Conservation (phyloP, 2,113 vertebrate species). For the Microtus montanus region DNA sequence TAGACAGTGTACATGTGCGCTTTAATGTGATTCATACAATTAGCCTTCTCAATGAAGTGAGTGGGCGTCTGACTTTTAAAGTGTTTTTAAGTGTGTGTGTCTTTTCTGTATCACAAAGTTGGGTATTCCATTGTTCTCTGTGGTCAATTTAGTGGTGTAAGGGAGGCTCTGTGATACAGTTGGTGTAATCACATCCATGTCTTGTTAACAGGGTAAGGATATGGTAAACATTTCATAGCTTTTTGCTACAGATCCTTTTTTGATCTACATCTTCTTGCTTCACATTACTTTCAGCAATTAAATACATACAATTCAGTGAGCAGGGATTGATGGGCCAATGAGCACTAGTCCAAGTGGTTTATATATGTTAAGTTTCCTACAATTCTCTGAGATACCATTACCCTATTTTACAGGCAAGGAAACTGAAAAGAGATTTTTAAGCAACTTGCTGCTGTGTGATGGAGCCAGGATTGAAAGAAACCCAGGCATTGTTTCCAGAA, state of each 20-base stretch:
- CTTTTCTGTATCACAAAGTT: neutral
- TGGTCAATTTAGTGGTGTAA: neutral
- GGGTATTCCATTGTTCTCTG: constrained; percentile 25
- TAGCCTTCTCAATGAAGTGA: neutral
- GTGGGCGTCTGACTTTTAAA: neutral
- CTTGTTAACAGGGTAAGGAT: neutral
- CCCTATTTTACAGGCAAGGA: constrained; percentile 9
- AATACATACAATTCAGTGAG: neutral
- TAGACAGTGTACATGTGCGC: neutral
- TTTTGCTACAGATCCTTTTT: neutral
- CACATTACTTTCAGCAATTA: neutral
- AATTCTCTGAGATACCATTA: neutral
- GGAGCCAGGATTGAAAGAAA: constrained; percentile 9
- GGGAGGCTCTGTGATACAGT: neutral
- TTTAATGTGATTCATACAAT: neutral
- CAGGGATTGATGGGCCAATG: neutral
- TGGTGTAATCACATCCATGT: neutral
- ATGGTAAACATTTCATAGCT: neutral
- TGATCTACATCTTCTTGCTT: neutral
- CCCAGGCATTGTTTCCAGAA: neutral
- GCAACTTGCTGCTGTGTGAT: neutral
- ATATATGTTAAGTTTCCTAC: neutral
- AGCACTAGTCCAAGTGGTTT: neutral
- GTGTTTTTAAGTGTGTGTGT: neutral
- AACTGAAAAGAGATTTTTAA: neutral